These are phyloP conservation scores for Phasia obesa DNA, from an alignment of 2,888 invertebrate species.

Conservation along the genomic window DNA sequence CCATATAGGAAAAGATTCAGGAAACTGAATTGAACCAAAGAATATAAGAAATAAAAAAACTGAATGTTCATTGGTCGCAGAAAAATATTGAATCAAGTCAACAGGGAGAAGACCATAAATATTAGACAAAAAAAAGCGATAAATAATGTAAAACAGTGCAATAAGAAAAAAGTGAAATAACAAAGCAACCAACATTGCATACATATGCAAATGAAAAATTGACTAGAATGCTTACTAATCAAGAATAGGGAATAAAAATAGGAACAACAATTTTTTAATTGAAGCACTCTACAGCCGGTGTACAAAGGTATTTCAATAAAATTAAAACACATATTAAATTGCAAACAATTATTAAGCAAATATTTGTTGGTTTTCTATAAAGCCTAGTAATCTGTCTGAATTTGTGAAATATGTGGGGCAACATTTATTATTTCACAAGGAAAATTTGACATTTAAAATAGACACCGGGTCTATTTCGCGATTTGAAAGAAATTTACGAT, in stretches of 20 bases:
- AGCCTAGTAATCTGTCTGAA: too few species aligned
- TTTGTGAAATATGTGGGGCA: too few species aligned
- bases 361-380: too few species aligned
- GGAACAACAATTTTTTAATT: slow-evolving; percentile 55
- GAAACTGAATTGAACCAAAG: slow-evolving; percentile 62
- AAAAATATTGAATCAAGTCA: slow-evolving; percentile 68
- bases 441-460: too few species aligned
- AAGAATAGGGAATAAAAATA: slow-evolving; percentile 54
- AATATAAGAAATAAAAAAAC: slow-evolving; percentile 44
- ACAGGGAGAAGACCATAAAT: slow-evolving; percentile 49
- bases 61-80: slow-evolving; percentile 69
- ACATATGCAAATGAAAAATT: slow-evolving; percentile 58
- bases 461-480: too few species aligned
- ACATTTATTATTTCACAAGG: too few species aligned
- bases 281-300: slow-evolving; percentile 26
- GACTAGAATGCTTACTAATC: slow-evolving; percentile 62
- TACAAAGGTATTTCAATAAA: not conserved
- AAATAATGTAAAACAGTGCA: slow-evolving; percentile 58
- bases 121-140: slow-evolving; percentile 51
- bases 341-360: too few species aligned
- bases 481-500: too few species aligned
- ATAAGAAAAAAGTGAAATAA: slow-evolving; percentile 24
- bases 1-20: slow-evolving; percentile 43
- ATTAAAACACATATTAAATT: too few species aligned
- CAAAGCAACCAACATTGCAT: slow-evolving; percentile 34